These are phyloP conservation scores for Sinocyclocheilus maitianheensis DNA, from an alignment of 2,113 vertebrate species.

Conservation along the genomic window DNA sequence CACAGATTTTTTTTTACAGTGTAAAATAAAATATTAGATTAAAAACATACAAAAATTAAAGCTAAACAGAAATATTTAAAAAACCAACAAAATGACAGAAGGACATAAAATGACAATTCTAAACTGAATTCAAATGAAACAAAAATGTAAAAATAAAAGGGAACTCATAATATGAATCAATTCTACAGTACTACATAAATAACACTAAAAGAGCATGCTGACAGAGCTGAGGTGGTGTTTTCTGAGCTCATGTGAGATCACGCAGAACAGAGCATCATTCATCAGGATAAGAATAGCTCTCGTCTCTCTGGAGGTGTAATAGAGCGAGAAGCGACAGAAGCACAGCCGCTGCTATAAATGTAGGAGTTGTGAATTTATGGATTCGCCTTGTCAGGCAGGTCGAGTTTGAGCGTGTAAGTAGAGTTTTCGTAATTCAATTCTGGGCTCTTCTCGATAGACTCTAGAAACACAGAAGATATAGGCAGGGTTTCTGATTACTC, in stretches of 20 bases:
- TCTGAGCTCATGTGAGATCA: slow-evolving; percentile 22
- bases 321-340: background rate
- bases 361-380: background rate
- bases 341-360: slow-evolving; percentile 1
- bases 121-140: no score
- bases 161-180: background rate
- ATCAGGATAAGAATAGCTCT: slow-evolving; percentile 23
- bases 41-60: background rate
- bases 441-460: background rate
- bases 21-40: background rate
- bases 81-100: background rate
- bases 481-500: background rate
- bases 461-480: background rate
- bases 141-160: no score
- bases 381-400: background rate
- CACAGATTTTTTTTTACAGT: no score
- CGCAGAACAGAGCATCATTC: slow-evolving; percentile 16
- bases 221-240: slow-evolving; percentile 2
- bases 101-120: no score
- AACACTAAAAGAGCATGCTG: background rate
- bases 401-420: background rate
- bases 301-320: background rate
- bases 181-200: background rate
- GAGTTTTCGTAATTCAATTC: background rate
- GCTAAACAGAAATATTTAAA: background rate